Evolutionary conservation across 2,113 vertebrate genomes (phyloP).

Genomic region (Macquaria ambigua): DNA sequence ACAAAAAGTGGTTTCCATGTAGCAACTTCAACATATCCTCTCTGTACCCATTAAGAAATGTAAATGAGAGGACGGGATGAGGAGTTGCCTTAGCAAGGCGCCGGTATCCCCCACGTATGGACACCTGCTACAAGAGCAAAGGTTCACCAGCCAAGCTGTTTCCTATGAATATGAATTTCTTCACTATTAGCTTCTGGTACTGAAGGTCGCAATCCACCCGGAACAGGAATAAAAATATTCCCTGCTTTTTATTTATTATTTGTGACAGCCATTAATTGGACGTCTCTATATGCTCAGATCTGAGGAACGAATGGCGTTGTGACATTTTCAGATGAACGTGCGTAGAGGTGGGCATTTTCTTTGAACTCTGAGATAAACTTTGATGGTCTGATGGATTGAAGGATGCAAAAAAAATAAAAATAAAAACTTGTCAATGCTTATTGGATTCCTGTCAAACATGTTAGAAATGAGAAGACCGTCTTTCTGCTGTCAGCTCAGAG

Average conservation of each 20-base stretch:
- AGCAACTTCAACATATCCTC: constrained; percentile 62
- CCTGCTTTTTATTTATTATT: constrained; percentile 54
- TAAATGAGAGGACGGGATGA: constrained; percentile 59
- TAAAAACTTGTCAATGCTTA: constrained; percentile 5
- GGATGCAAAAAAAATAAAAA: neutral
- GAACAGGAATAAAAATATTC: constrained; percentile 35
- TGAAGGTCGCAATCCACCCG: constrained; percentile 49
- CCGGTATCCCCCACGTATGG: constrained; percentile 43
- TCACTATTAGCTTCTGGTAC: constrained; percentile 51
- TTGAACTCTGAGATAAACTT: constrained; percentile 22
- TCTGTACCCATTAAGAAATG: constrained; percentile 58
- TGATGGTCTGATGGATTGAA: constrained; percentile 22
- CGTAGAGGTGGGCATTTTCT: neutral
- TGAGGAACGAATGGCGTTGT: constrained; percentile 4
- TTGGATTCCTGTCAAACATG: constrained; percentile 45
- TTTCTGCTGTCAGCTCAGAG: constrained; percentile 7
- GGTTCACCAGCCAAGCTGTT: constrained; percentile 72
- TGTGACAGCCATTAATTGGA: constrained; percentile 61
- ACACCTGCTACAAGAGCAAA: constrained; percentile 79
- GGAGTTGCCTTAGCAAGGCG: neutral
- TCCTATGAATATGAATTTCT: constrained; percentile 72
- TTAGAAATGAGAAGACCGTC: neutral
- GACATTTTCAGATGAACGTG: neutral
- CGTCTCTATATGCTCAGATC: constrained; percentile 35
- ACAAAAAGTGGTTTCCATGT: constrained; percentile 27